phyloP scores from a whole-genome alignment of 1,140 invertebrate species.

The Lutraria rhynchaena region DNA sequence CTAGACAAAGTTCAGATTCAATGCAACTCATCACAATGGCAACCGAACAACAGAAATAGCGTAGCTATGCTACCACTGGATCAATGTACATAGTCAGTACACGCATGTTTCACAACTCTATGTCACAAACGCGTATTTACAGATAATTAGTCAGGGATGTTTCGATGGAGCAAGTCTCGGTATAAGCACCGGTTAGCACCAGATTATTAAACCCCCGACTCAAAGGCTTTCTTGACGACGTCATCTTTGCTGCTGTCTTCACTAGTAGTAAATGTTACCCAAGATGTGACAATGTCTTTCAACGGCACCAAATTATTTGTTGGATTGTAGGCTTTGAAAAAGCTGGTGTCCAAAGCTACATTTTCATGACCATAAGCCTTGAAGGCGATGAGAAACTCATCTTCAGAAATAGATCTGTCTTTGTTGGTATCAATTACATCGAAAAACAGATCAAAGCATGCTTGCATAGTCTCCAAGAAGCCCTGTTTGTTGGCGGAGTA shows the following conservation, averaged over 20 bases:
- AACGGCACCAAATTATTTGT: constrained; percentile 56
- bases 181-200: too few relatives aligned
- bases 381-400: constrained; percentile 67
- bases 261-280: constrained; percentile 51
- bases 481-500: constrained; percentile 54
- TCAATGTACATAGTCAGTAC: too few relatives aligned
- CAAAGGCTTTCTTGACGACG: constrained; percentile 58
- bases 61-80: too few relatives aligned
- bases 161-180: too few relatives aligned
- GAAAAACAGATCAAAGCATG: constrained; percentile 64
- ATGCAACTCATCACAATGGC: too few relatives aligned
- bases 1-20: too few relatives aligned
- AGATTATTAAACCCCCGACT: constrained; percentile 47
- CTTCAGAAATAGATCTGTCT: constrained; percentile 64
- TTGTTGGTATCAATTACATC: constrained; percentile 68
- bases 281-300: constrained; percentile 55
- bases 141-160: too few relatives aligned
- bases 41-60: too few relatives aligned
- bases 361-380: constrained; percentile 67
- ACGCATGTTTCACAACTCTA: too few relatives aligned
- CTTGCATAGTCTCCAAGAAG: constrained; percentile 46
- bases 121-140: too few relatives aligned
- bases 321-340: constrained; percentile 58
- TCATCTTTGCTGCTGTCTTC: too few relatives aligned
- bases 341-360: constrained; percentile 26